Base-by-base conservation (phyloP, 2,797 vertebrate genomes). In the Bovichtus diacanthus region DNA sequence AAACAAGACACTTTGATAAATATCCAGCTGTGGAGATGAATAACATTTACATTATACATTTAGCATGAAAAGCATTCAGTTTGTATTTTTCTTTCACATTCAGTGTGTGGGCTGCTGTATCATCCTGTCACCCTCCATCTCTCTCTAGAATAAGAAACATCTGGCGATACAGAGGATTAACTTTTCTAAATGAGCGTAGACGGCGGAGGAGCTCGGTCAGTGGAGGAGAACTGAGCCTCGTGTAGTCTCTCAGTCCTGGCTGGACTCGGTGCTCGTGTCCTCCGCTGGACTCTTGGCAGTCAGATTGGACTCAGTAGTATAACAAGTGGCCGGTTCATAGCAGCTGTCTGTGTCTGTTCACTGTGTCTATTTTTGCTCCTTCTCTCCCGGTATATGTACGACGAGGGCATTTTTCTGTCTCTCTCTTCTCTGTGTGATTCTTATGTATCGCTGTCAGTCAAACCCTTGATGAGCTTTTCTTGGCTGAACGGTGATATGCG, bases 161-260 rank as follows among this genome's bases (percentile, higher is more conserved):
- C 36, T 31, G 53, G 13, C 61, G 46, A 34, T 31, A 1, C 23
- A 49, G 18, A 59, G 29, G 55, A 50, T 49, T 10, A 44, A 59
- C 54, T 7, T 3, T 10, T 50, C 68, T 51, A 31, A 49, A 15
- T 70, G 46, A 51, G 68, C 18, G 21, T 59, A n/a, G 68, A 70
- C 44, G 21, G 56, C 34, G 60, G 10, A 54, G 38, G 38, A 54
- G 38, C 47, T 71, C 2, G 1, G 9, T 19, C 47, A 43, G 47
- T 34, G 69, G 19, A 60, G 55, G 18, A 23, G 46, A 50, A 41
- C 44, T 50, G 44, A 70, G 68, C 36, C 54, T 59, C 54, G 19
- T 59, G 54, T 70, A 1, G 0, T 50, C 46, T 21, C 19, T 46
- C 36, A 46, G 59, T 62, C 59, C 68, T 5, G 0, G 16, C 34